These are phyloP conservation scores for Diachasma alloeum DNA, from an alignment of 1,140 invertebrate species.

Conservation along the genomic window DNA sequence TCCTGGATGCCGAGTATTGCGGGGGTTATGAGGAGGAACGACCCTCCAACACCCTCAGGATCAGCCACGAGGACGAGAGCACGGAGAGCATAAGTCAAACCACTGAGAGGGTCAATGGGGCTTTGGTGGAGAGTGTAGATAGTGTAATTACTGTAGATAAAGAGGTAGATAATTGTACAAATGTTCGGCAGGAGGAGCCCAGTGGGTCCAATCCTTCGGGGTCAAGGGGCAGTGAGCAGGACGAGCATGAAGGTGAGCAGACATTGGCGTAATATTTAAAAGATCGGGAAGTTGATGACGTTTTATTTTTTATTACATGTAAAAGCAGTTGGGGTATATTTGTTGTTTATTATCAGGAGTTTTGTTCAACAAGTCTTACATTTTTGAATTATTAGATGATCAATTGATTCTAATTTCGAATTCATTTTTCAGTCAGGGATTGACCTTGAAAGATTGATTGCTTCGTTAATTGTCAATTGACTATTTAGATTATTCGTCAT, in stretches of 20 bases:
- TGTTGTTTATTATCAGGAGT: no score
- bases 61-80: not conserved
- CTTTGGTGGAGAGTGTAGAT: not conserved
- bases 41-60: not conserved
- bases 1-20: conserved; percentile 58
- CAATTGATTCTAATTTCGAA: no score
- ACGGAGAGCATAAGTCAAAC: conserved; percentile 39
- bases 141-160: not conserved
- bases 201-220: not conserved
- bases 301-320: no score
- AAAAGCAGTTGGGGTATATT: no score
- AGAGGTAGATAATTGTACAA: not conserved
- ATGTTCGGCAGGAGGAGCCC: not conserved
- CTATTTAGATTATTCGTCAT: no score
- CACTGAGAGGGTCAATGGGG: conserved; percentile 8
- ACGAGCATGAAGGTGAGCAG: not conserved
- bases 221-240: not conserved
- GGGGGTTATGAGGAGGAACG: conserved; percentile 33
- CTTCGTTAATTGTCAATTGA: no score
- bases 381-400: no score
- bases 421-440: no score
- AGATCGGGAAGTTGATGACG: no score
- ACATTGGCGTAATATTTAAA: no score
- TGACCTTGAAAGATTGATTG: no score
- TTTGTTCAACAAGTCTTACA: no score